These are phyloP conservation scores for Galeopterus variegatus DNA, from an alignment of 2,113 vertebrate species.

Conservation along the genomic window DNA sequence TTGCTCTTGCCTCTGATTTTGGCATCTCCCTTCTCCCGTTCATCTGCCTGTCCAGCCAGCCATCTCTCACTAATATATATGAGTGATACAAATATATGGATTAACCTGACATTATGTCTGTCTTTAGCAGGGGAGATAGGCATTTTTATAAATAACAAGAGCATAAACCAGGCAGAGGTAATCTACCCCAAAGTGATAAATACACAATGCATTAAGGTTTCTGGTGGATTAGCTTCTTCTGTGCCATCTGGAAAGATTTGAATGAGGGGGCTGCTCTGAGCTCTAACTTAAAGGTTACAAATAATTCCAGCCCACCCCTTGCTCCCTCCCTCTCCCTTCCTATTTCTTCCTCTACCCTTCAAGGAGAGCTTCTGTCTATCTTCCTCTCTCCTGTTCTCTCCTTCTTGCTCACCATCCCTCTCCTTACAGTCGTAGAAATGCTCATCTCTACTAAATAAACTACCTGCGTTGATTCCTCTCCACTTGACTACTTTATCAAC, in stretches of 20 bases:
- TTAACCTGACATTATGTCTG: neutral
- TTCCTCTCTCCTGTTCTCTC: neutral
- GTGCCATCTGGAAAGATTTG: neutral
- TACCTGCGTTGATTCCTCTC: neutral
- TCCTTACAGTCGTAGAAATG: neutral
- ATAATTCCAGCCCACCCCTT: neutral
- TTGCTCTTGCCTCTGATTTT: neutral
- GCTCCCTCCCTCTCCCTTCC: neutral
- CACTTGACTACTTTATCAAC: neutral
- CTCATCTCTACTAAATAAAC: neutral
- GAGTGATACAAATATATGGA: neutral
- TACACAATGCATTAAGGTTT: neutral
- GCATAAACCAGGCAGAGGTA: neutral
- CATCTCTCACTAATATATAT: neutral
- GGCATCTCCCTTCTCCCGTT: neutral
- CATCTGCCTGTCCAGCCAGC: neutral
- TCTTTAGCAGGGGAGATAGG: neutral
- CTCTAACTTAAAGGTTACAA: neutral
- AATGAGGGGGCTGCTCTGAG: neutral
- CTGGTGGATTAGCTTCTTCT: neutral
- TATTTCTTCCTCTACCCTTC: neutral
- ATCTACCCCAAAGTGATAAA: conserved; percentile 2
- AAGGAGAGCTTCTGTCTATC: neutral
- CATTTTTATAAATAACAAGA: neutral
- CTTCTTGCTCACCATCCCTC: accelerated